Evolutionary conservation across 2,888 invertebrate genomes (phyloP), one percentile per base, ranked within the genome.

Genomic region (Phaonia tiefii): DNA sequence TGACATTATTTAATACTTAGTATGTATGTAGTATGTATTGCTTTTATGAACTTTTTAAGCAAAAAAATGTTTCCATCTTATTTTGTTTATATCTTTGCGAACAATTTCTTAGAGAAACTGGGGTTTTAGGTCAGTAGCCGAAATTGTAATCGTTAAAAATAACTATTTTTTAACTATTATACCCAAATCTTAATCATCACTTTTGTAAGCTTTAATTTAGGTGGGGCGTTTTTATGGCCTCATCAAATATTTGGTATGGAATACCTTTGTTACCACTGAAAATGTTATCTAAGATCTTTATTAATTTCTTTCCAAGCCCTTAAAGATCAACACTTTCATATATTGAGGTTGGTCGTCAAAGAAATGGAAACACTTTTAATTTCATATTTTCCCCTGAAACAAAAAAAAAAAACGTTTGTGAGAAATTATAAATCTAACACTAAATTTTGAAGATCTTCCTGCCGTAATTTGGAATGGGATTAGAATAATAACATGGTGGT

Each of bases 381-480:
- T 49, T 49, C 49, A 20, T 49, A 49, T 49, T 31, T 49, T 8
- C 5, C 17, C 4, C 17, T 8, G 5, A 4, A 49, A 4, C 20
- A 7, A 10, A 7, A 10, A 46, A 7, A 17, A 4, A 10, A 49
- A 7, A 49, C 4, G 10, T 1, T 4, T 17, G 46, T n/a, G 1
- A 5, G 2, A 49, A 1, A 49, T 8, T 22, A 26, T 31, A 58
- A 58, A 31, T 58, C 37, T 60, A 20, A 11, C 60, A 60, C 60
- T 60, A 60, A 60, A 31, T 11, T 60, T 60, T 37, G 4, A 60
- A 60, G 39, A 60, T 17, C 10, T 22, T 37, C 60, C 60, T 60
- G 3, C 54, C 26, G 5, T 2, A 56, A 56, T 2, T 25, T 56
- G 51, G 17, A 22, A 20, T 54, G 8, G 2, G 2, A 56, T n/a